Evolutionary conservation across 1,140 invertebrate genomes (phyloP).

Genomic region (Tetragnatha versicolor): DNA sequence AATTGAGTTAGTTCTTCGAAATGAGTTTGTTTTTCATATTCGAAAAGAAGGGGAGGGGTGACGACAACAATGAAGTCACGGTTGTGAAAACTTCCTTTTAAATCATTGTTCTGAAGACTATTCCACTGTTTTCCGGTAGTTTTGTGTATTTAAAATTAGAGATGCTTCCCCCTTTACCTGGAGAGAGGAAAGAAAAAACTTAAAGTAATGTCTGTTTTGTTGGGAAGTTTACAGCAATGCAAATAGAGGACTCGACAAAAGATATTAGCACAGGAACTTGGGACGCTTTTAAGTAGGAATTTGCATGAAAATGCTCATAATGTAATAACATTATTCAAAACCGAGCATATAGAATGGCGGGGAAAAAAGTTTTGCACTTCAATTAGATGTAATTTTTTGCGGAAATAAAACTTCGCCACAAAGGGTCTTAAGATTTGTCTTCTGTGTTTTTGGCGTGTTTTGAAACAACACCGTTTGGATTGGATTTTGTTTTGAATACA

Average conservation of each 20-base stretch:
- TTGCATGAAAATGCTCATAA: conserved; percentile 39
- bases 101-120: conserved; percentile 12
- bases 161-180: conserved; percentile 19
- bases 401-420: too few species aligned
- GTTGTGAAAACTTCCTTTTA: conserved; percentile 28
- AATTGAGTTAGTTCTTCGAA: conserved; percentile 31
- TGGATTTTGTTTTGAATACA: too few species aligned
- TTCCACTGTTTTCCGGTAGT: neutral
- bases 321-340: neutral
- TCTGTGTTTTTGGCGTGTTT: neutral
- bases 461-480: too few species aligned
- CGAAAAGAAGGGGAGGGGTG: neutral
- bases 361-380: conserved; percentile 16
- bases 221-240: conserved; percentile 17
- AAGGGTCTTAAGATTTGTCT: neutral
- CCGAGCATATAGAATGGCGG: neutral
- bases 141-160: conserved; percentile 31
- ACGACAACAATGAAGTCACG: neutral
- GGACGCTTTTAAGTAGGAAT: conserved; percentile 17
- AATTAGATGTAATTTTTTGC: too few species aligned
- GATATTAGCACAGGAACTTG: conserved; percentile 14
- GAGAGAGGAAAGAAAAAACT: conserved; percentile 2
- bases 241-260: conserved; percentile 27
- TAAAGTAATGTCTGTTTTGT: conserved; percentile 4
- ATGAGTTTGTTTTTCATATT: conserved; percentile 31